These are phyloP conservation scores for Hydropsyche tenuis DNA, from an alignment of 1,140 invertebrate genomes.

Conservation along the genomic window DNA sequence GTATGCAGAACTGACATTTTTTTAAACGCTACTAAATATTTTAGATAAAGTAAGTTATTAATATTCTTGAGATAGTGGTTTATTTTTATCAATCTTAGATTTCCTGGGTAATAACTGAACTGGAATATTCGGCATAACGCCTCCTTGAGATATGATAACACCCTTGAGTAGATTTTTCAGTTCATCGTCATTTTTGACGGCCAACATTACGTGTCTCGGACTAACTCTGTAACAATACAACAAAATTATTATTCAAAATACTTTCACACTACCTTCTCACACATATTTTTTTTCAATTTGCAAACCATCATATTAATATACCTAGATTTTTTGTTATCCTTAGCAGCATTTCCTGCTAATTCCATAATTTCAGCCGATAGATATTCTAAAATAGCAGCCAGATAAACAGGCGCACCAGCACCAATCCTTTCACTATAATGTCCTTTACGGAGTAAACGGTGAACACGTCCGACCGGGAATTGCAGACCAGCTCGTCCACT, in stretches of 20 bases:
- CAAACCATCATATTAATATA: not conserved
- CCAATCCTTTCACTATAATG: conserved; percentile 71
- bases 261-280: too few species aligned
- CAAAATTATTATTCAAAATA: too few species aligned
- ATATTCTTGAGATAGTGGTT: conserved; percentile 28
- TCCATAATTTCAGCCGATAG: conserved; percentile 69
- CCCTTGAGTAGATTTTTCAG: conserved; percentile 74
- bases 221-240: conserved; percentile 64
- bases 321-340: conserved; percentile 58
- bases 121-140: conserved; percentile 74
- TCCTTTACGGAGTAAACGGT: conserved; percentile 70
- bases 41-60: not conserved
- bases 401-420: conserved; percentile 69
- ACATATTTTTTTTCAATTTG: not conserved
- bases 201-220: conserved; percentile 74
- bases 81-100: conserved; percentile 50
- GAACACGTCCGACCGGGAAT: conserved; percentile 70
- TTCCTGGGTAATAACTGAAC: conserved; percentile 73
- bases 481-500: conserved; percentile 71
- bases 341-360: conserved; percentile 64
- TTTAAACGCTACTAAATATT: not conserved
- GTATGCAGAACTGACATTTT: conserved; percentile 6
- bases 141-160: conserved; percentile 79
- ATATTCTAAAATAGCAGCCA: conserved; percentile 68
- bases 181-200: conserved; percentile 79